Evolutionary conservation across 2,888 invertebrate species (phyloP).

Genomic region (Melieria picta): DNA sequence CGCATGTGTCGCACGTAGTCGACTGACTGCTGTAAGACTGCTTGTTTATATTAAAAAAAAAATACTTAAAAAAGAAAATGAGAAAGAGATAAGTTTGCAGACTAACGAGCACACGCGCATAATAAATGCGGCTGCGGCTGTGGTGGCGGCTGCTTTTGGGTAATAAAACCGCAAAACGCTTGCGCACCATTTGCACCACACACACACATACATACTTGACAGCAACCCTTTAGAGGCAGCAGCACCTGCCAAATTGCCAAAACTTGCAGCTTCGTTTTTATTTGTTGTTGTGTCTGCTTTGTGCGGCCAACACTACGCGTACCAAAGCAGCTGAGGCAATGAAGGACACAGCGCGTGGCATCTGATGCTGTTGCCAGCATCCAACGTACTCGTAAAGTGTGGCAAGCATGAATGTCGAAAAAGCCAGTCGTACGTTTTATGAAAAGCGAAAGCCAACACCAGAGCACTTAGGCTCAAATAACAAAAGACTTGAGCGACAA

Average conservation of each 20-base stretch:
- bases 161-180: no score
- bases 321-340: neutral
- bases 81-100: conserved; percentile 3
- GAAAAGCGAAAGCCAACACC: conserved; percentile 20
- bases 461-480: neutral
- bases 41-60: neutral
- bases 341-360: neutral
- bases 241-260: conserved; percentile 23
- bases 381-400: no score
- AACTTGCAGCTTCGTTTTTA: neutral
- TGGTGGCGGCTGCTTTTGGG: no score
- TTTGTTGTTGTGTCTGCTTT: neutral
- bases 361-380: neutral
- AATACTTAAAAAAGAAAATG: neutral
- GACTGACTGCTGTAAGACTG: no score
- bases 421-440: neutral
- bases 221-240: neutral
- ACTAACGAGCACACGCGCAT: no score
- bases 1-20: no score
- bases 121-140: no score
- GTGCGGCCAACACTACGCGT: neutral
- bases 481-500: conserved; percentile 32
- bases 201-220: neutral
- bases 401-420: no score
- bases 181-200: neutral